Evolutionary conservation across 2,888 invertebrate species (phyloP).

Genomic region (Macrosiphum euphorbiae): DNA sequence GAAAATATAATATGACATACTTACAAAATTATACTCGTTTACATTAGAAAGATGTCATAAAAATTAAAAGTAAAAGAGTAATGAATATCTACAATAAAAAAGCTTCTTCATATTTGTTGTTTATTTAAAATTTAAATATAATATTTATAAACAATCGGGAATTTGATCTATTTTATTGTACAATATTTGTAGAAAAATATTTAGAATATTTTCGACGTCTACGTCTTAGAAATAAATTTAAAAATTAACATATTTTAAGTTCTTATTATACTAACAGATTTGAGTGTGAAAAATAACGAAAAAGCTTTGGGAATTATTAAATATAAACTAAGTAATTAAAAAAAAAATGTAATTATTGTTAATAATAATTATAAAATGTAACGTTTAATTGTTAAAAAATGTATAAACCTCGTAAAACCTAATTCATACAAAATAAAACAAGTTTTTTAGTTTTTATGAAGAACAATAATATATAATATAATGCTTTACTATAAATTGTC

Average conservation of each 20-base stretch:
- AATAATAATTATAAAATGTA: too few species aligned
- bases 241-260: constrained; percentile 25
- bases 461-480: background rate
- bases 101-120: background rate
- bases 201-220: background rate
- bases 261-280: constrained; percentile 10
- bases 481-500: background rate
- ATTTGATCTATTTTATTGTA: background rate
- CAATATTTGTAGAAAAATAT: background rate
- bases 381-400: too few species aligned
- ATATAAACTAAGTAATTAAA: too few species aligned
- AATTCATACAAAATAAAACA: background rate
- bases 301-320: too few species aligned
- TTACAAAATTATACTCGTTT: background rate
- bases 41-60: background rate
- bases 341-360: too few species aligned
- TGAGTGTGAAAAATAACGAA: background rate
- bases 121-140: background rate
- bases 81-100: background rate
- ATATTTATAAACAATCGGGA: background rate
- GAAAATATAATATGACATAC: background rate
- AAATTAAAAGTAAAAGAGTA: background rate
- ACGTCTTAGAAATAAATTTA: background rate
- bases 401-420: too few species aligned
- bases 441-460: background rate